Evolutionary conservation across 2,113 vertebrate species (phyloP).

Genomic region (Casuarius casuarius): DNA sequence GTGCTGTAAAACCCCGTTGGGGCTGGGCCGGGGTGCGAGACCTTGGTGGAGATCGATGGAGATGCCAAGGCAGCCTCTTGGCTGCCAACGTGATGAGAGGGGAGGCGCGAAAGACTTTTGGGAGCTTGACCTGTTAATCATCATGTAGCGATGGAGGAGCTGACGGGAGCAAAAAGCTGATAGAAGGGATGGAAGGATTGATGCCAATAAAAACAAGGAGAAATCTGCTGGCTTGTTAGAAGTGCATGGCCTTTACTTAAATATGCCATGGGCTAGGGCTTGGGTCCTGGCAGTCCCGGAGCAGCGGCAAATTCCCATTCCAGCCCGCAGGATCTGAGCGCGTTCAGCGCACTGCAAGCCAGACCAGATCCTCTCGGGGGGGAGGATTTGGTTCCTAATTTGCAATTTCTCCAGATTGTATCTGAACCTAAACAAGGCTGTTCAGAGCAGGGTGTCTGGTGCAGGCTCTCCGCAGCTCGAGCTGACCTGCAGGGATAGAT

Average conservation of each 20-base stretch:
- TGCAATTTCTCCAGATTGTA: neutral
- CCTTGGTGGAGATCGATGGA: neutral
- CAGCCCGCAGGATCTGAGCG: neutral
- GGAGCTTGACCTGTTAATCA: neutral
- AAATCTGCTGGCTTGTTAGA: neutral
- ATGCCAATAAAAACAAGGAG: neutral
- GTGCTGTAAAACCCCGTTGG: neutral
- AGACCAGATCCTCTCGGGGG: neutral
- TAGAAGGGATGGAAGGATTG: neutral
- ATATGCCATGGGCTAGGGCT: fast-evolving
- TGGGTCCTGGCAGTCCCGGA: neutral
- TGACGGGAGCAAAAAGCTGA: neutral
- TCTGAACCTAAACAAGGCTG: neutral
- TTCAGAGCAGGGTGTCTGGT: neutral
- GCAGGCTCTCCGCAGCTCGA: neutral
- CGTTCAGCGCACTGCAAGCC: fast-evolving
- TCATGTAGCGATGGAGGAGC: neutral
- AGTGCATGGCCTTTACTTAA: neutral
- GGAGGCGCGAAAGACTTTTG: neutral
- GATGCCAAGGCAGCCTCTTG: neutral
- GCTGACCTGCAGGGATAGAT: neutral
- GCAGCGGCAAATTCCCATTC: neutral
- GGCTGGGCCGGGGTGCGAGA: neutral
- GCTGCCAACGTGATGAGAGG: neutral
- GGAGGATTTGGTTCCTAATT: neutral